Evolutionary conservation across 2,888 invertebrate species (phyloP).

Genomic region (Aphrophora alni): DNA sequence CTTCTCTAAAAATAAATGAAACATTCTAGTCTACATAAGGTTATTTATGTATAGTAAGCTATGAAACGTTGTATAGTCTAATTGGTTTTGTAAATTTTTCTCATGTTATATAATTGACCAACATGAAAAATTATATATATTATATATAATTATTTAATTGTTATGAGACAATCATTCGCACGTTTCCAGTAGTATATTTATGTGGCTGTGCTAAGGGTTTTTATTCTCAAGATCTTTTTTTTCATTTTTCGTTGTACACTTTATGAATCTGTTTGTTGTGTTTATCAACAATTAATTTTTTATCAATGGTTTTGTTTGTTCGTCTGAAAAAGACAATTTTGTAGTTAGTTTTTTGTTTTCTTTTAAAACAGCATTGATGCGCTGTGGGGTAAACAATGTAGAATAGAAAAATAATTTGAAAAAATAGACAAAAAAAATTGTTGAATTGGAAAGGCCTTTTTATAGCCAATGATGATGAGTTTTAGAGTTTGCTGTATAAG

Average conservation of each 20-base stretch:
- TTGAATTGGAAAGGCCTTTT: not conserved
- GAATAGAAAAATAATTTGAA: not conserved
- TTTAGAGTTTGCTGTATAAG: not conserved
- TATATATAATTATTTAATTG: slow-evolving; percentile 13
- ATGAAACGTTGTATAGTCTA: not conserved
- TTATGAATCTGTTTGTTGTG: not conserved
- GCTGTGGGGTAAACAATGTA: not conserved
- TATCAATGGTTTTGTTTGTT: not conserved
- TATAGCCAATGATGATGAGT: not conserved
- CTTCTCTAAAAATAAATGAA: not conserved
- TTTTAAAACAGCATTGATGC: not conserved
- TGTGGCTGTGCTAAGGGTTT: slow-evolving; percentile 38
- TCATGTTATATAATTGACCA: slow-evolving; percentile 6
- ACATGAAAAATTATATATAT: not conserved
- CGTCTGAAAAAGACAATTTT: not conserved
- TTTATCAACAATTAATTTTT: not conserved
- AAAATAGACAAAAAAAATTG: not conserved
- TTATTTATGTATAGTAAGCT: not conserved
- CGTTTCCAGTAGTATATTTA: slow-evolving; percentile 35
- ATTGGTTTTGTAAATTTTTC: not conserved
- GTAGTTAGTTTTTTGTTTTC: not conserved
- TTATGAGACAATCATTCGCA: slow-evolving; percentile 36
- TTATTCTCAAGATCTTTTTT: not conserved
- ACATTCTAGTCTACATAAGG: slow-evolving; percentile 4
- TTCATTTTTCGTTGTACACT: not conserved